These are phyloP conservation scores for Caenorhabditis briggsae DNA, from an alignment of 1,140 invertebrate genomes.

Conservation along the genomic window DNA sequence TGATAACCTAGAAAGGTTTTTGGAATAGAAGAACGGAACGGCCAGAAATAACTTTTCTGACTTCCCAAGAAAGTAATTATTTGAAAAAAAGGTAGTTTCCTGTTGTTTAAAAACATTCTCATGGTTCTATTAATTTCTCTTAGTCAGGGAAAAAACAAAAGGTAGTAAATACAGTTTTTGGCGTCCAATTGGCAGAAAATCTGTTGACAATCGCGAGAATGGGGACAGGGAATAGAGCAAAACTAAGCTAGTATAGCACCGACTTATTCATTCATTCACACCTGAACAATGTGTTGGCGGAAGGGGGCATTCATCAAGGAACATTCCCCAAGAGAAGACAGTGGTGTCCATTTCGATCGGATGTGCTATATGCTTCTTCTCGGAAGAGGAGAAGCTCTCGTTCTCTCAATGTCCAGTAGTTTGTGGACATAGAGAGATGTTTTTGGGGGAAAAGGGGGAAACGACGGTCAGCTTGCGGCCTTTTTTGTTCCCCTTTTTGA, in stretches of 20 bases:
- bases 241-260: neutral
- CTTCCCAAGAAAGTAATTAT: neutral
- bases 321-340: constrained; percentile 25
- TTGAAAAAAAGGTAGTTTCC: neutral
- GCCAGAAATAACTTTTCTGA: neutral
- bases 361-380: neutral
- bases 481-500: constrained; percentile 21
- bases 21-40: neutral
- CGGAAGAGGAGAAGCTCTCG: neutral
- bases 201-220: neutral
- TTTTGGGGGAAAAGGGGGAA: constrained; percentile 22
- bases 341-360: constrained; percentile 42
- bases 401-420: constrained; percentile 5
- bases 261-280: constrained; percentile 28
- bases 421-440: constrained; percentile 43
- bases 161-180: neutral
- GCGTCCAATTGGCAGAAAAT: neutral
- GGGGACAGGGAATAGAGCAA: too few relatives aligned
- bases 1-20: neutral
- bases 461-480: neutral
- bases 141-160: neutral
- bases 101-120: neutral
- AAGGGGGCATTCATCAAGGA: neutral
- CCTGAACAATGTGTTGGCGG: neutral
- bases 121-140: neutral